Evolutionary conservation across 2,797 vertebrate species (phyloP), one percentile per base, ranked within the genome.

Genomic region (Gadopsis marmoratus): DNA sequence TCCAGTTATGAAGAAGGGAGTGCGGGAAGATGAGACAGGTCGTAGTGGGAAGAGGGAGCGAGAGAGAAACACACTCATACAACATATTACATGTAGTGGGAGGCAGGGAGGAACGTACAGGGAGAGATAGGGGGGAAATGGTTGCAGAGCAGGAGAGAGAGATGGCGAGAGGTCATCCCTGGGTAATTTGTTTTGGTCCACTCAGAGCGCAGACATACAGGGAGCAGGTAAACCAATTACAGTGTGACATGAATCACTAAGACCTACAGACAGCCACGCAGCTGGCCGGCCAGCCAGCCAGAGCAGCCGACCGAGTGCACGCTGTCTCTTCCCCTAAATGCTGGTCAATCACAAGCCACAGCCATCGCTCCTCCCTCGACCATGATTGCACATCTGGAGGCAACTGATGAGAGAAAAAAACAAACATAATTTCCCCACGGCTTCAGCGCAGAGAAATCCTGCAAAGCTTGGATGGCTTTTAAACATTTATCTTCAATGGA

Each of bases 111-210:
- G 21, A 85, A 83, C 83, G 53, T 65, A 71, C 76, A 48, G 77
- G 21, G 71, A 29, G 85, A 81, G 84, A 89, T 69, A 73, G 83
- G 74, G 77, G 77, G 80, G 78, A 37, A 74, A 78, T 54, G 75
- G 90, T 71, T 88, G 83, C 81, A 79, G 88, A 83, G 90, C 74
- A 85, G 76, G 73, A 81, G 86, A 78, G 84, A 45, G 84, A 78
- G 87, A 91, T 87, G 91, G 92, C 56, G 84, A 94, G 94, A 94
- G 95, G 91, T 93, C 91, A 94, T 93, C 93, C 82, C 86, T 91
- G 94, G 95, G 95, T 96, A 96, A 96, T 91, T 95, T 95, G 94
- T 95, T 96, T 95, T 95, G 90, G 93, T 94, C 88, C 89, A 94
- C 92, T 93, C 88, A 86, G 90, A 91, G 94, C 82, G 81, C 89